Percentiles rank a stretch among this genome's conserved stretches.
These are phyloP conservation scores for Hippopotamyrus pictus DNA, from an alignment of 2,797 vertebrate species.

Conservation along the genomic window DNA sequence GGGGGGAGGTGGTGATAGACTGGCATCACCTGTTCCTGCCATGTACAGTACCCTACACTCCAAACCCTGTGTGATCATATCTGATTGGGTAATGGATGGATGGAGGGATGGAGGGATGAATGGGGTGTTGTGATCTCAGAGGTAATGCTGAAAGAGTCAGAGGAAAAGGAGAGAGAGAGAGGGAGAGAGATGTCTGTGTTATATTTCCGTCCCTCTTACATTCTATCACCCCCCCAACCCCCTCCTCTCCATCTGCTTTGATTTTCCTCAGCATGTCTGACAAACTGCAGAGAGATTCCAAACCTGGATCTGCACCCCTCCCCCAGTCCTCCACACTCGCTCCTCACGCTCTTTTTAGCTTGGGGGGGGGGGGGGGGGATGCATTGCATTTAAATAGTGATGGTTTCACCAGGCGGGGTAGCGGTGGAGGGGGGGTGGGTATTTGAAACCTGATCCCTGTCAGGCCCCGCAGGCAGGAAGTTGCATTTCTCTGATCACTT, in stretches of 20 bases:
- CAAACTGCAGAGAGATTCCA: slow-evolving; percentile 70
- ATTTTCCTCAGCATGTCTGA: slow-evolving; percentile 67
- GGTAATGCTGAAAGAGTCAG: not conserved
- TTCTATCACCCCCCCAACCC: slow-evolving; percentile 26
- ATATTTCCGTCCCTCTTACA: slow-evolving; percentile 19
- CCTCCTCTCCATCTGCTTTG: slow-evolving; percentile 64
- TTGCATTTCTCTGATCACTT: slow-evolving; percentile 23
- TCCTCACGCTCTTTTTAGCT: slow-evolving; percentile 54
- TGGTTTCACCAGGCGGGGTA: slow-evolving; percentile 60
- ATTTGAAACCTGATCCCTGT: slow-evolving; percentile 46
- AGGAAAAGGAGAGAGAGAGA: not conserved
- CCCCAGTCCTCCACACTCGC: slow-evolving; percentile 36
- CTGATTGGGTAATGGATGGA: not conserved
- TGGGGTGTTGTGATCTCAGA: not conserved
- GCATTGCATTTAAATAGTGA: slow-evolving; percentile 66
- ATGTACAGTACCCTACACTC: not conserved
- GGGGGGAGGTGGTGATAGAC: not conserved
- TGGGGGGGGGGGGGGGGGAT: slow-evolving; percentile 52
- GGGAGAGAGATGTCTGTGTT: slow-evolving; percentile 24
- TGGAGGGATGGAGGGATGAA: not conserved
- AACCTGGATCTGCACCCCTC: slow-evolving; percentile 48
- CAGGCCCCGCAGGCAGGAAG: slow-evolving; percentile 7
- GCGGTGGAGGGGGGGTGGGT: slow-evolving; percentile 42
- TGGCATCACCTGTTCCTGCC: not conserved
- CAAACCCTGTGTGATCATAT: not conserved